phyloP scores from a whole-genome alignment of 2,888 invertebrate species.

The Eupithecia subumbrata region DNA sequence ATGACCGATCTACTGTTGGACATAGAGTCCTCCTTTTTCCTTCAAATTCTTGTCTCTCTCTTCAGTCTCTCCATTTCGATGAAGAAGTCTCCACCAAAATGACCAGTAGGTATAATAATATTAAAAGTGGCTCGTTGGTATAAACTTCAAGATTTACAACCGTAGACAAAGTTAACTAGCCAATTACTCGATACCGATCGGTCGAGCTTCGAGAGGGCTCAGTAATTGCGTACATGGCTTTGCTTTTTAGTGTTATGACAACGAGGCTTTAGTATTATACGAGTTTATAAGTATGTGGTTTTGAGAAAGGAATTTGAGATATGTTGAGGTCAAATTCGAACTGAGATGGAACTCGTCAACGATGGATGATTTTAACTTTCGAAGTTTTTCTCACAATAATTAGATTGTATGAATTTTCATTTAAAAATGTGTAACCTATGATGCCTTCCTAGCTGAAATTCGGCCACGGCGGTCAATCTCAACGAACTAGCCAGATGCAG shows the following conservation, averaged over 20 bases:
- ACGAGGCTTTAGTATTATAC: not conserved
- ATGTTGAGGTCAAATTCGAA: not conserved
- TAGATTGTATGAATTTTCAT: not conserved
- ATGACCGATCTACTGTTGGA: too few relatives aligned
- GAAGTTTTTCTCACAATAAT: not conserved
- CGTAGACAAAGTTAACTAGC: slow-evolving; percentile 62
- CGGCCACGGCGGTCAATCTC: too few relatives aligned
- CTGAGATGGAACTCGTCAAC: not conserved
- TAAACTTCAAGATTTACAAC: slow-evolving; percentile 49
- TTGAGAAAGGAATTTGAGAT: not conserved
- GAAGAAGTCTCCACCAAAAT: not conserved
- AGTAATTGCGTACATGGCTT: slow-evolving; percentile 56
- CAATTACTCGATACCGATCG: slow-evolving; percentile 74
- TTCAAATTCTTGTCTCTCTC: too few relatives aligned
- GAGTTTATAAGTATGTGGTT: not conserved
- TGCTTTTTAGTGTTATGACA: slow-evolving; percentile 10
- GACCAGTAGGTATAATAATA: not conserved
- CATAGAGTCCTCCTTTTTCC: too few relatives aligned
- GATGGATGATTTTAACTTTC: not conserved
- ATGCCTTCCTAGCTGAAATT: too few relatives aligned
- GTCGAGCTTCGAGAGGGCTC: slow-evolving; percentile 50
- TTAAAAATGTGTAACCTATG: too few relatives aligned
- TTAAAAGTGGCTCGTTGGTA: slow-evolving; percentile 3
- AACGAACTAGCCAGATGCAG: too few relatives aligned
- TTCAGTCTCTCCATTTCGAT: not conserved